phyloP scores from a whole-genome alignment of 2,797 vertebrate genomes.

The Oryzias dopingdopingensis region DNA sequence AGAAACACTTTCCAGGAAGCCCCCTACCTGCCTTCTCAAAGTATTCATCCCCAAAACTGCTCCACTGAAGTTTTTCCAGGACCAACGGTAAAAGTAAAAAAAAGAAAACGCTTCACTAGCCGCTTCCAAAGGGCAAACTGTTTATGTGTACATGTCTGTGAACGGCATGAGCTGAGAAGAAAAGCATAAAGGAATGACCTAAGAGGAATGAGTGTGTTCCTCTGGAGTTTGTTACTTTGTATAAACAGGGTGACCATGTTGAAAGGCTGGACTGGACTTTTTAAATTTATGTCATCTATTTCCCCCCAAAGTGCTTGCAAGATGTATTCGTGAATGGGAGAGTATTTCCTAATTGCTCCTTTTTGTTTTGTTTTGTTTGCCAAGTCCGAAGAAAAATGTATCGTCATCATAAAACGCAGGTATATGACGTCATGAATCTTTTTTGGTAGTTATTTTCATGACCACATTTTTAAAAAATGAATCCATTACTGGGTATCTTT shows the following conservation, averaged over 20 bases:
- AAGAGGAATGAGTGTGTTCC: constrained; percentile 10
- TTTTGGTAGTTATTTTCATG: constrained; percentile 29
- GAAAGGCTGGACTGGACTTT: constrained; percentile 2
- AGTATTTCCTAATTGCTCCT: constrained; percentile 37
- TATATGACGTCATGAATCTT: constrained; percentile 60
- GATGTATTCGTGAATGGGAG: constrained; percentile 43
- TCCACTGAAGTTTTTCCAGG: constrained; percentile 47
- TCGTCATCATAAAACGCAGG: constrained; percentile 50
- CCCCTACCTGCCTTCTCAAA: constrained; percentile 57
- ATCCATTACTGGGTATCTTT: constrained; percentile 33
- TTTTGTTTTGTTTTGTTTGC: constrained; percentile 35
- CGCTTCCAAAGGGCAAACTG: constrained; percentile 28
- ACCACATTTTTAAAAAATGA: constrained; percentile 41
- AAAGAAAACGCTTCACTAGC: constrained; percentile 41
- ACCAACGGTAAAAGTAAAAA: constrained; percentile 27
- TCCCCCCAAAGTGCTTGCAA: constrained; percentile 28
- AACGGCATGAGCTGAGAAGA: constrained; percentile 25
- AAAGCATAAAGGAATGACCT: constrained; percentile 9
- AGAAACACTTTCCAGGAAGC: constrained; percentile 56
- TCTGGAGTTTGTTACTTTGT: constrained; percentile 15
- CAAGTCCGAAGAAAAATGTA: constrained; percentile 53
- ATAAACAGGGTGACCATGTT: constrained; percentile 22
- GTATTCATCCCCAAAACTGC: constrained; percentile 56
- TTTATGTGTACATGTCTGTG: constrained; percentile 21
- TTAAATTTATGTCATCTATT: constrained; percentile 19